phyloP scores from a whole-genome alignment of 2,113 vertebrate genomes.

The Dolichotis patagonum region DNA sequence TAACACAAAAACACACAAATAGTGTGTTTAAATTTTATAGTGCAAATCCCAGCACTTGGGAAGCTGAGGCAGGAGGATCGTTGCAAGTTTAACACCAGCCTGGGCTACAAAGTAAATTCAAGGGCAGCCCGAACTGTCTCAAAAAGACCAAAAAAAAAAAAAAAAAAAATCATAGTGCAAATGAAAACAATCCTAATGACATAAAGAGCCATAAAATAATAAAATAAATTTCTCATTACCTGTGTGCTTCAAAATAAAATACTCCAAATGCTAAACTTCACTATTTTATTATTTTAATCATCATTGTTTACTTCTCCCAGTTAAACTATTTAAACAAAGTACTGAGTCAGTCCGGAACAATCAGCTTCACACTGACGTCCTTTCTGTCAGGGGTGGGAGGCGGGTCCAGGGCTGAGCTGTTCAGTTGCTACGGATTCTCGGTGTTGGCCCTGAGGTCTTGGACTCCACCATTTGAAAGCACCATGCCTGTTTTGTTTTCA shows the following conservation, averaged over 20 bases:
- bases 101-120: no score
- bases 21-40: not conserved
- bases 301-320: constrained; percentile 4
- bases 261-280: not conserved
- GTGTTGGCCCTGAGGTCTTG: not conserved
- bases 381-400: not conserved
- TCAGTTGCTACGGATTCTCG: not conserved
- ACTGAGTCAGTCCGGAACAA: not conserved
- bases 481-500: not conserved
- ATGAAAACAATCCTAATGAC: not conserved
- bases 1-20: not conserved
- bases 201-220: constrained; percentile 11
- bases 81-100: no score
- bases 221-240: not conserved
- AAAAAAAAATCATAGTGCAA: not conserved
- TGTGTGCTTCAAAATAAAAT: not conserved
- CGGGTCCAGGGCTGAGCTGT: not conserved
- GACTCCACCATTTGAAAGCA: not conserved
- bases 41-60: not conserved
- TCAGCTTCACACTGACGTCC: not conserved
- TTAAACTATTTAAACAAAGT: not conserved
- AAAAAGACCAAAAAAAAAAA: not conserved
- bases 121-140: no score
- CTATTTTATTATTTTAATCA: not conserved
- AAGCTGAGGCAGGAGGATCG: no score